phyloP scores from a whole-genome alignment of 37 sponge, comb jelly and placozoan genomes.

The Axinella damicornis region DNA sequence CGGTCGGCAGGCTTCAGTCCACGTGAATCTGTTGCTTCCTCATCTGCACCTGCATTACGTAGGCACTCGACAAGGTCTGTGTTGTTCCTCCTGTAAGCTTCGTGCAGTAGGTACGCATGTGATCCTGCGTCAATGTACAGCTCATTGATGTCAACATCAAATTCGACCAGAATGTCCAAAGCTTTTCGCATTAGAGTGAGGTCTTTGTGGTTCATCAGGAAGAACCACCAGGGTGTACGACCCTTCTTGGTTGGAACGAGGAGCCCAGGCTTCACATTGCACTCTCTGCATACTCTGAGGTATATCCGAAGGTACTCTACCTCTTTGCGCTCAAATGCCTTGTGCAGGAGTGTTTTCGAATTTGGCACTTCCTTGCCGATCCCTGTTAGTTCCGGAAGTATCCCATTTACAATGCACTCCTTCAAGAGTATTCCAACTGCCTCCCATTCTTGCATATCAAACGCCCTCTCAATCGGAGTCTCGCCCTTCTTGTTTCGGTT shows the following conservation, averaged over 20 bases:
- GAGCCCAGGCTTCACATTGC: background rate
- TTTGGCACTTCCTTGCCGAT: background rate
- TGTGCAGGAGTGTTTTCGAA: background rate
- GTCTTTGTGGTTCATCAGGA: background rate
- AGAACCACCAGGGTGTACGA: constrained; percentile 1
- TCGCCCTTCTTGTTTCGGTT: background rate
- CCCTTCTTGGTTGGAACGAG: constrained; percentile 4
- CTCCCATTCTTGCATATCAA: background rate
- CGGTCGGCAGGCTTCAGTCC: background rate
- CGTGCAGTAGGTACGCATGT: background rate
- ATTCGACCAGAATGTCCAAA: background rate
- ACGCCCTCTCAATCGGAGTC: background rate
- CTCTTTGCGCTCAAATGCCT: background rate
- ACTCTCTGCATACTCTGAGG: background rate
- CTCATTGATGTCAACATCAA: constrained; percentile 1
- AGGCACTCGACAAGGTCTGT: background rate
- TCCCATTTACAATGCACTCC: background rate
- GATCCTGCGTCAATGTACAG: background rate
- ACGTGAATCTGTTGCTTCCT: background rate
- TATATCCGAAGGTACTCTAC: background rate
- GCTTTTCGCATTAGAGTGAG: background rate
- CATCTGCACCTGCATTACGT: background rate
- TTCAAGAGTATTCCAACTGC: background rate
- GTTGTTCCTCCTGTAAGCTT: background rate
- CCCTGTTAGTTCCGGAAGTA: background rate